Evolutionary conservation across 2,113 vertebrate genomes (phyloP).

Genomic region (human (Homo sapiens)): GRCh38 chr14:39122001-39122500

Average conservation of each 20-base stretch:
- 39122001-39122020: too few species aligned
- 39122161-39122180: background rate
- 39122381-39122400: conserved; percentile 19
- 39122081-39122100: background rate
- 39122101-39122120: background rate
- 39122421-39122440: conserved; percentile 88
- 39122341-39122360: background rate
- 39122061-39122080: background rate
- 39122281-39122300: background rate
- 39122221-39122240: background rate
- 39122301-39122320: background rate
- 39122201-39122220: background rate
- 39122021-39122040: background rate
- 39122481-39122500: conserved; percentile 82
- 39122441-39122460: conserved; percentile 97
- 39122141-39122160: background rate
- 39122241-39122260: background rate
- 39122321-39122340: background rate
- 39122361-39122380: background rate
- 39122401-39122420: background rate
- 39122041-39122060: background rate
- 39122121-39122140: background rate
- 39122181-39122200: background rate
- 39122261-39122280: background rate
- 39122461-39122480: conserved; percentile 94